Evolutionary conservation across 2,888 invertebrate species (phyloP).

Genomic region (Lycia hirtaria): DNA sequence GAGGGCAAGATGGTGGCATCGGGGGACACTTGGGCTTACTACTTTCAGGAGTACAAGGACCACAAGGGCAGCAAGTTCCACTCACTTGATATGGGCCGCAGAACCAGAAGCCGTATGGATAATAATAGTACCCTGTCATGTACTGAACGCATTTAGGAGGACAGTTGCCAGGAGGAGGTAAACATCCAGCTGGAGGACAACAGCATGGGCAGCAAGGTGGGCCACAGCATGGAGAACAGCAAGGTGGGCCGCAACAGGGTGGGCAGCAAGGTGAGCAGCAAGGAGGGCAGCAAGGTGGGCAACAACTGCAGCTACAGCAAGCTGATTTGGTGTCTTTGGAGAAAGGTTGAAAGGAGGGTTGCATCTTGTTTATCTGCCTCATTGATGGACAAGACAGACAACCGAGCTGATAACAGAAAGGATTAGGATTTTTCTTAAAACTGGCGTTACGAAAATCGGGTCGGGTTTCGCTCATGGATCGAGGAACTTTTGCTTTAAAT

Average conservation of each 20-base stretch:
- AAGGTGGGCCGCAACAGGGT: slow-evolving; percentile 38
- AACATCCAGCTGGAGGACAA: slow-evolving; percentile 46
- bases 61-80: slow-evolving; percentile 56
- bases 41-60: slow-evolving; percentile 37
- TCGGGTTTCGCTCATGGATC: not conserved
- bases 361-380: not conserved
- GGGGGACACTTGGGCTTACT: not conserved
- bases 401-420: slow-evolving; percentile 14
- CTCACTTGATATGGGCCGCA: slow-evolving; percentile 71
- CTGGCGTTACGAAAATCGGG: not conserved
- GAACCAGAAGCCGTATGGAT: slow-evolving; percentile 74
- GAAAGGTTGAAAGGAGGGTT: not conserved
- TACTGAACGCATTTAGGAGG: slow-evolving; percentile 66
- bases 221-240: slow-evolving; percentile 37
- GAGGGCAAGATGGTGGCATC: not conserved
- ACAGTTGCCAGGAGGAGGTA: slow-evolving; percentile 66
- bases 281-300: too few relatives aligned
- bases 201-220: slow-evolving; percentile 43
- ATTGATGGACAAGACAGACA: slow-evolving; percentile 27
- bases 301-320: not conserved
- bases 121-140: slow-evolving; percentile 75
- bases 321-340: not conserved
- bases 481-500: not conserved
- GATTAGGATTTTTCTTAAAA: not conserved
- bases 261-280: not conserved